Evolutionary conservation across 2,888 invertebrate genomes (phyloP), one percentile per base, ranked within the genome.

Genomic region (Cylloceria caligata): DNA sequence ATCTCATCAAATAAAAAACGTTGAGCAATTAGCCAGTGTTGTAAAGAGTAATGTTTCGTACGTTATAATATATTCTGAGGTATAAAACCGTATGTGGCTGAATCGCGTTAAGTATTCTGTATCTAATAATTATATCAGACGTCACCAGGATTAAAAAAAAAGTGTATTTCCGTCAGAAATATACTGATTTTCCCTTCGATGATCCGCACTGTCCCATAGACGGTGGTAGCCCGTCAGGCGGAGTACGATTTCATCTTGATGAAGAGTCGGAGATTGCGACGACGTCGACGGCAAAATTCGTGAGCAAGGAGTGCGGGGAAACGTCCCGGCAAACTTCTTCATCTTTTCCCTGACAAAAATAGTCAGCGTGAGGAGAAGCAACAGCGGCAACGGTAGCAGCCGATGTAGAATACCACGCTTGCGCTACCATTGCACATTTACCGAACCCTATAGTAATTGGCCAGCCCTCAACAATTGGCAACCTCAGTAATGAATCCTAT

Each of bases 301-400:
- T 27, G 45, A 57, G 24, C 55, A 64, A 55, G 78, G 21, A 16
- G 16, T 9, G 24, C 30, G 65, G 34, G 73, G 34, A 69, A 67
- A 52, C 62, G 69, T 71, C 78, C 82, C 82, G 75, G 78, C 72
- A 64, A 81, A 76, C 72, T 73, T 79, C 42, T 80, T 80, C 67
- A 34, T 80, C 77, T 80, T 73, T 80, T 79, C 77, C 52, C 73
- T 65, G 79, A 84, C 84, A 69, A 84, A 84, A 84, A 84, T 84
- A 84, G 84, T 82, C 81, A 80, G 60, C 65, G 34, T 55, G 45
- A 47, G 49, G 21, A 65, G 42, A 64, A 30, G 64, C 52, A 39
- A 39, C 64, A 16, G 39, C 36, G 52, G 52, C 34, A 55, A 52
- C 39, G 13, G 36, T 19, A 19, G 34, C 49, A 57, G 71, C 27